Base-by-base conservation (phyloP, 2,888 invertebrate species). In the Diaperis boleti region DNA sequence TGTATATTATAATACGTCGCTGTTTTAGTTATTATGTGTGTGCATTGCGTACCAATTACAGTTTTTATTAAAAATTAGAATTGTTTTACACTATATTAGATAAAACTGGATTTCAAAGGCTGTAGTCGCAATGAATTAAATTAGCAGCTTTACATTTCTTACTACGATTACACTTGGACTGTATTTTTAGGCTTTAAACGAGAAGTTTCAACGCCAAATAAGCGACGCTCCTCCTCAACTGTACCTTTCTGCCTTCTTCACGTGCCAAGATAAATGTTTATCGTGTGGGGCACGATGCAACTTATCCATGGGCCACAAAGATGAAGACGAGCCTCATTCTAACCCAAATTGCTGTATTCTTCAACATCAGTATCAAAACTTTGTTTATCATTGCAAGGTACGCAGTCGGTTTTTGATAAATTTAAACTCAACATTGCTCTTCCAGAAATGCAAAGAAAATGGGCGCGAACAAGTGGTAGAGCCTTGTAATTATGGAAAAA, bases 191-290 rank as follows among this genome's bases (percentile, higher is more conserved):
- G 83, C 83, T 49, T 80, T 93, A 47, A 92, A 92, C 81, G 88
- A 89, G 60, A 91, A 91, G 79, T 92, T 92, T 75, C 89, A 86
- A 70, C 89, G 89, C 1, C 85, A 88, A 69, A 87, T 92, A 33
- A 85, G 84, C 42, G 86, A 86, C 65, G 80, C 84, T 31, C 81
- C 86, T 11, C 86, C 87, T 10, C 86, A 87, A 73, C 83, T 89
- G 49, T 92, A 92, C 79, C 88, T 92, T 22, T 90, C 92, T 72
- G 89, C 92, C 76, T 92, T 92, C 82, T 92, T 92, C 73, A 91
- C 92, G 0, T 93, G 92, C 74, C 85, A 87, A 13, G 83, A 86
- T 1, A 86, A 86, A 68, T 93, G 92, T 77, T 84, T 88, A 62
- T 89, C 91, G 1, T 93, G 92, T 79, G 85, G 82, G 50, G 81